Base-by-base conservation (phyloP, 2,888 invertebrate species). In the Tineola bisselliella region DNA sequence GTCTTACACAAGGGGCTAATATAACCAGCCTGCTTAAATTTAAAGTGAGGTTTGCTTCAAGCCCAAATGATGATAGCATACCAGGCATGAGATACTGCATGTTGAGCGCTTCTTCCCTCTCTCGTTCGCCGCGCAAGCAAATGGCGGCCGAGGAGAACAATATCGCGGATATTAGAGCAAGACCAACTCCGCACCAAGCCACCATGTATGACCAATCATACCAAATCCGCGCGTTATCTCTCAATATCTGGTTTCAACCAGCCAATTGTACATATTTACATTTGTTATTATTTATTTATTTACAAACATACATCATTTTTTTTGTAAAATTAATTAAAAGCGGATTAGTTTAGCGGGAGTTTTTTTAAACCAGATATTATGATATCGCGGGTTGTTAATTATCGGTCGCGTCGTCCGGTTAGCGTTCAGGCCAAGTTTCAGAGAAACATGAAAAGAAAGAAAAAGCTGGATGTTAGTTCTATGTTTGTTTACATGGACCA, bases 51-150 rank as follows among this genome's bases (percentile, higher is more conserved):
- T 25, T 25, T 25, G 6, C 4, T 25, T 25, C 2, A 25, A 25
- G 2, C 25, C 25, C 25, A 25, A 25, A 25, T 25, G 25, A 25
- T 25, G 6, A 25, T 38, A 38, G 38, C 38, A 38, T 92, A 96
- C 96, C 96, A 88, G 96, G 96, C 96, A 96, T 96, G 88, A 97
- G 91, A 88, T 97, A 97, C 91, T 97, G 97, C 93, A 97, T 94
- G 90, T 97, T 97, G 89, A 96, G 92, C 84, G 96, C 95, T 88
- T 97, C 96, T 86, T 97, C 97, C 82, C 94, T 91, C 88, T 96
- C 96, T 77, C 95, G 91, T 89, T 97, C 97, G 83, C 94, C 95
- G 81, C 95, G 91, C 83, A 97, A 92, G 88, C 97, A 97, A 88
- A 96, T 94, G 79, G 97, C 96, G 75, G 96, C 95, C 79, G 95